Percentiles rank a stretch among this genome's conserved stretches.
phyloP scores from a whole-genome alignment of 2,113 vertebrate species.

The Campylorhamphus procurvoides region DNA sequence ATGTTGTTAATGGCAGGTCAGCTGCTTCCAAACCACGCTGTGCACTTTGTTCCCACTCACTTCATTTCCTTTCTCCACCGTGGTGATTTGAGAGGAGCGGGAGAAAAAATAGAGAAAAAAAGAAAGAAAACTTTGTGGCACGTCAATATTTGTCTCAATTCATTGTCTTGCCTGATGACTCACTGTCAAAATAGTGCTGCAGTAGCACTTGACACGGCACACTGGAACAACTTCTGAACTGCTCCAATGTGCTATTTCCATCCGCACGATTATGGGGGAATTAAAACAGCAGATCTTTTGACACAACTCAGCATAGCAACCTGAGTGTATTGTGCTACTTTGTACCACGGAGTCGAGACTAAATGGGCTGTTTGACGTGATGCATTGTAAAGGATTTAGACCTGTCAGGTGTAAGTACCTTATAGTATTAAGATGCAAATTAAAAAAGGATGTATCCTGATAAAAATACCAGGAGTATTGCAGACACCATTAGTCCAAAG shows the following conservation, averaged over 20 bases:
- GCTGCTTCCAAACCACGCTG: background rate
- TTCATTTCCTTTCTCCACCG: background rate
- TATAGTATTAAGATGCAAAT: conserved; percentile 21
- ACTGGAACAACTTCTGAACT: conserved; percentile 13
- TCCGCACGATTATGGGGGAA: background rate
- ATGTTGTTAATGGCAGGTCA: background rate
- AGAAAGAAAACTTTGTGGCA: background rate
- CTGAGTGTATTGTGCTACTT: background rate
- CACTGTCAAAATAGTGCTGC: conserved; percentile 41
- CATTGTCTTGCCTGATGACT: conserved; percentile 33
- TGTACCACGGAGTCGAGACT: background rate
- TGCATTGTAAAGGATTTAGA: background rate
- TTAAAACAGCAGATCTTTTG: conserved; percentile 30
- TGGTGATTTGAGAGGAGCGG: background rate
- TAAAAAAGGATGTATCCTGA: background rate
- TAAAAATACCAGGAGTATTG: background rate
- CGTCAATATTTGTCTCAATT: conserved; percentile 31
- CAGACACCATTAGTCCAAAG: background rate
- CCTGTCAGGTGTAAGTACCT: conserved; percentile 12
- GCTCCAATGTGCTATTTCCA: conserved; percentile 16
- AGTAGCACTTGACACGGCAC: conserved; percentile 18
- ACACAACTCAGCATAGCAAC: conserved; percentile 14
- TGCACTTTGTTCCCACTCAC: background rate
- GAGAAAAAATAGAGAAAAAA: background rate
- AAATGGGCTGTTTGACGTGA: conserved; percentile 34